Base-by-base conservation (phyloP, 2,113 vertebrate species). In the Blennius ocellaris region DNA sequence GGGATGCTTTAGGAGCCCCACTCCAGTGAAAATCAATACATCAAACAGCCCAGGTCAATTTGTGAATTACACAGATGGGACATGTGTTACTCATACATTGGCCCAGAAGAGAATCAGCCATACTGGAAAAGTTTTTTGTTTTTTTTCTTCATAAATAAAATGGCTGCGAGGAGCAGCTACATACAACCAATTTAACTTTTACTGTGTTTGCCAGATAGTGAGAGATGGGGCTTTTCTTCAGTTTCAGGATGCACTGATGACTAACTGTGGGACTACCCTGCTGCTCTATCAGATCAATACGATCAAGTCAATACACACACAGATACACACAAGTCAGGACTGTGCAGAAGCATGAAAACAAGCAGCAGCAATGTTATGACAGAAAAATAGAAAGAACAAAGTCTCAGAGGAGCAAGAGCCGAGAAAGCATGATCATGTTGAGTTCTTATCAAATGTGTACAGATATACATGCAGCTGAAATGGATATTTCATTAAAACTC, bases 1-100 rank as follows among this genome's bases (percentile, higher is more conserved):
- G 68, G 65, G 57, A 73, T 79, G 74, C 76, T 84, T 85, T 76
- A 85, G 80, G 78, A 84, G 78, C 48, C 39, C 67, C 73, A 55
- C 68, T 80, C 73, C 3, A 70, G 56, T 38, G 76, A 68, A 70
- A 89, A 89, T 89, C 88, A 87, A 92, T 92, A 81, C 79, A 82
- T 89, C 87, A 81, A 88, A 80, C 70, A 82, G 76, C 64, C 7
- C 78, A 86, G 89, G 85, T 85, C 84, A 86, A 56, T 85, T 86
- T 85, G 67, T 84, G 79, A 89, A 80, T 87, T 80, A 87, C 66
- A 84, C 84, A 78, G 50, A 80, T 61, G 49, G 76, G 37, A 81
- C 62, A 80, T 72, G 71, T 80, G 72, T 80, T 80, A 67, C 78
- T 86, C 78, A 83, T 87, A 80, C 84, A 87, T 58, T 83, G 65